Evolutionary conservation across 2,888 invertebrate species (phyloP), one percentile per base, ranked within the genome.

Genomic region (Lasioglossum oenotherae): DNA sequence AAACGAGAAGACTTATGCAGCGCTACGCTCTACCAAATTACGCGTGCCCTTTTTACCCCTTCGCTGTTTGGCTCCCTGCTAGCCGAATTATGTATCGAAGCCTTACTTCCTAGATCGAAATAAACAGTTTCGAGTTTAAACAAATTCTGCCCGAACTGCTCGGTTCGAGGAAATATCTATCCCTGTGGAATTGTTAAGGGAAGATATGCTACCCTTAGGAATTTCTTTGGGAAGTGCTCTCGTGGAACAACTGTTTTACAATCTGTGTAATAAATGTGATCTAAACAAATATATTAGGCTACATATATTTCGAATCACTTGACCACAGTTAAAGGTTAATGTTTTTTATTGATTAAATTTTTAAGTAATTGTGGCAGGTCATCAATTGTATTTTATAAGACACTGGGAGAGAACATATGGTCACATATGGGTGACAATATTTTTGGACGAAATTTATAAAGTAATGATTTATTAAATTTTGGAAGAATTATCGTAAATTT

Each of bases 1-100:
- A 79, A 82, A 77, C 57, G 72, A 46, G 81, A 84, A 85, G 81
- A 88, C 87, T 89, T 84, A 79, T 85, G 86, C 84, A 79, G 38
- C 79, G 53, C 80, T 71, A 71, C 79, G 78, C 31, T 78, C 77
- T 75, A 72, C 83, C 69, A 84, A 87, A 91, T 91, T 87, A 85
- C 78, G 74, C 53, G 81, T 82, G 78, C 78, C 83, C 84, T 85
- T 84, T 86, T 86, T 77, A 81, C 80, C 76, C 46, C 74, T 69
- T 84, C 84, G n/a, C 64, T 38, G 72, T 57, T 74, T 27, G 74
- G 35, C 44, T 76, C n/a, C 53, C 57, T 72, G 35, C 64, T 53
- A 31, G 35, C 46, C 31, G 23, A 78, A 79, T 79, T 79, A 16
- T 67, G 46, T n/a, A 19, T 31, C 23, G 3, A 60, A 53, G 27